These are phyloP conservation scores for Trilocha varians DNA, from an alignment of 2,888 invertebrate genomes.

Conservation along the genomic window DNA sequence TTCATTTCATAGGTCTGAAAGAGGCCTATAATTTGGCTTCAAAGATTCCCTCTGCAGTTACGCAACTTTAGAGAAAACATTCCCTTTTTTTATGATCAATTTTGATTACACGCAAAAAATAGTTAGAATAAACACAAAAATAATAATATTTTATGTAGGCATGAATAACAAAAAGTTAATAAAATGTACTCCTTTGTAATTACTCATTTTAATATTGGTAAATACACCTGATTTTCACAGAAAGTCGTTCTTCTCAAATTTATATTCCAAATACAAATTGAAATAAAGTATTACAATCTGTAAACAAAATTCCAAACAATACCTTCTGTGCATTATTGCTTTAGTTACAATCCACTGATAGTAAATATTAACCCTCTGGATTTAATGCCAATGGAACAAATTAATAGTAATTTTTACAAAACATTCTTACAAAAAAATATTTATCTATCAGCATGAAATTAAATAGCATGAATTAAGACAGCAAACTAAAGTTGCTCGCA, in stretches of 20 bases:
- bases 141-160: background rate
- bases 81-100: too few relatives aligned
- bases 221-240: slow-evolving; percentile 9
- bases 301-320: slow-evolving; percentile 6
- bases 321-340: slow-evolving; percentile 4
- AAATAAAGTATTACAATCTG: background rate
- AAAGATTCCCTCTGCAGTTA: too few relatives aligned
- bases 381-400: background rate
- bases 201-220: background rate
- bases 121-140: too few relatives aligned
- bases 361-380: background rate
- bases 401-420: background rate
- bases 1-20: too few relatives aligned
- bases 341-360: background rate
- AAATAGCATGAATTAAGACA: background rate
- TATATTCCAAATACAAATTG: slow-evolving; percentile 1
- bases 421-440: slow-evolving; percentile 6
- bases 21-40: too few relatives aligned
- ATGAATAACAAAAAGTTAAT: background rate
- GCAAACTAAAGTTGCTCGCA: background rate
- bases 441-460: slow-evolving; percentile 3
- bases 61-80: too few relatives aligned
- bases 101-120: too few relatives aligned
- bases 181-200: background rate
- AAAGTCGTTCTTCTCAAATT: slow-evolving; percentile 6